phyloP scores from a whole-genome alignment of 1,140 invertebrate species.

The Lerema accius region DNA sequence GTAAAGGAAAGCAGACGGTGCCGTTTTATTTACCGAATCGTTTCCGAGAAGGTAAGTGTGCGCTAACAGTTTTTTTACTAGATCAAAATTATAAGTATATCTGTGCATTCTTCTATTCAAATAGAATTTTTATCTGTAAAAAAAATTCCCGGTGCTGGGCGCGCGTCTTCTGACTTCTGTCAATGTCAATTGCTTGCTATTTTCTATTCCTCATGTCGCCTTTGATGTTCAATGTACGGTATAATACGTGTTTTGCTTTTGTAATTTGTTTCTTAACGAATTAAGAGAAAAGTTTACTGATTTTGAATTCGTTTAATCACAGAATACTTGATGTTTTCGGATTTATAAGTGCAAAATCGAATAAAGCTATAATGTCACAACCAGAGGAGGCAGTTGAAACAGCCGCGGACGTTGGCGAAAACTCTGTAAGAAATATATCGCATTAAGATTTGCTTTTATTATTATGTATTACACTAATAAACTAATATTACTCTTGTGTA shows the following conservation, averaged over 20 bases:
- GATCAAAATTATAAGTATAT: no score
- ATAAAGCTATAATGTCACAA: conserved; percentile 75
- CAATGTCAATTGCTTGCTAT: not conserved
- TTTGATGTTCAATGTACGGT: not conserved
- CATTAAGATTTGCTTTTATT: no score
- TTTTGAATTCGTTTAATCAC: not conserved
- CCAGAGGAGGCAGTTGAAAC: conserved; percentile 82
- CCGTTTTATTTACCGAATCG: no score
- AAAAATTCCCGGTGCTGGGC: not conserved
- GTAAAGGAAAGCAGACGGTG: no score
- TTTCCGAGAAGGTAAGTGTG: no score
- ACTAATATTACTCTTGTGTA: conserved; percentile 17
- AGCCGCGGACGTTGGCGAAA: conserved; percentile 83
- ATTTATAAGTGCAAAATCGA: not conserved
- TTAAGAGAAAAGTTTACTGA: conserved; percentile 37
- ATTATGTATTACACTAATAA: no score
- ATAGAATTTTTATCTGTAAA: no score
- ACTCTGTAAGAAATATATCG: conserved; percentile 79
- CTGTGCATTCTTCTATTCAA: no score
- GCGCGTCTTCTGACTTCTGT: not conserved
- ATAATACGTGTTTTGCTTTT: not conserved
- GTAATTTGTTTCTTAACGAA: conserved; percentile 34
- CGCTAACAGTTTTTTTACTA: no score
- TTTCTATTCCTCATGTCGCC: no score
- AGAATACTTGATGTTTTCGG: not conserved